Conservation (phyloP, 2,888 invertebrate species). For the Drosophila cognata region DNA sequence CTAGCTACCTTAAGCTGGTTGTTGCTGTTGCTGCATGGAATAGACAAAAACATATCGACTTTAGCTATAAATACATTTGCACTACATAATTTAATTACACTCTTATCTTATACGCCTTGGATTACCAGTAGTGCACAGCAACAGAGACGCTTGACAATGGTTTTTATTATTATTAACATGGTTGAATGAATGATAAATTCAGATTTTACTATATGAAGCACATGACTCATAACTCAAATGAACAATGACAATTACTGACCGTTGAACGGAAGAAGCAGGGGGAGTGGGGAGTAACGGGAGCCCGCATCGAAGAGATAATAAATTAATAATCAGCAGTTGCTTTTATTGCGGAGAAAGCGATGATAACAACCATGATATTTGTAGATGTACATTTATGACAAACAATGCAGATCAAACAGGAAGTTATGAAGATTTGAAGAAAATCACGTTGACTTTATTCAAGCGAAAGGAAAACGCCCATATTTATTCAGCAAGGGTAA, state of each 20-base stretch:
- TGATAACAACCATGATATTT: slow-evolving; percentile 35
- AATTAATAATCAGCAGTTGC: slow-evolving; percentile 21
- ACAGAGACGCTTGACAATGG: slow-evolving; percentile 14
- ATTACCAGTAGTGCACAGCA: slow-evolving; percentile 32
- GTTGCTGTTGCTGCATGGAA: slow-evolving; percentile 31
- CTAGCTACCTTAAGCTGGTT: slow-evolving; percentile 21
- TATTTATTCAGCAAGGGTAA: slow-evolving; percentile 24
- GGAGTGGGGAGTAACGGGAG: slow-evolving; percentile 17
- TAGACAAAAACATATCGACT: slow-evolving; percentile 38
- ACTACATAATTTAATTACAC: slow-evolving; percentile 48
- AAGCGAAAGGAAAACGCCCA: slow-evolving; percentile 48
- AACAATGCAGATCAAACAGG: slow-evolving; percentile 26
- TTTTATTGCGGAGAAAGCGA: slow-evolving; percentile 57
- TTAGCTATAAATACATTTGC: slow-evolving; percentile 56
- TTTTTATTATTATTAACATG: not conserved
- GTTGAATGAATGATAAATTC: slow-evolving; percentile 36
- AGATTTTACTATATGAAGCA: slow-evolving; percentile 15
- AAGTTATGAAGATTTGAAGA: slow-evolving; percentile 11
- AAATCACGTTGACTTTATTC: slow-evolving; percentile 15
- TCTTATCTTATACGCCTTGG: slow-evolving; percentile 31
- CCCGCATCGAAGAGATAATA: slow-evolving; percentile 67
- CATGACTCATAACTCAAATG: slow-evolving; percentile 40
- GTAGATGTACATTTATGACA: slow-evolving; percentile 18
- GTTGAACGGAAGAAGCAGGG: slow-evolving; percentile 21
- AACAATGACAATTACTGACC: slow-evolving; percentile 59